These are phyloP conservation scores for Lasioglossum villosulum DNA, from an alignment of 2,888 invertebrate species.

Conservation along the genomic window DNA sequence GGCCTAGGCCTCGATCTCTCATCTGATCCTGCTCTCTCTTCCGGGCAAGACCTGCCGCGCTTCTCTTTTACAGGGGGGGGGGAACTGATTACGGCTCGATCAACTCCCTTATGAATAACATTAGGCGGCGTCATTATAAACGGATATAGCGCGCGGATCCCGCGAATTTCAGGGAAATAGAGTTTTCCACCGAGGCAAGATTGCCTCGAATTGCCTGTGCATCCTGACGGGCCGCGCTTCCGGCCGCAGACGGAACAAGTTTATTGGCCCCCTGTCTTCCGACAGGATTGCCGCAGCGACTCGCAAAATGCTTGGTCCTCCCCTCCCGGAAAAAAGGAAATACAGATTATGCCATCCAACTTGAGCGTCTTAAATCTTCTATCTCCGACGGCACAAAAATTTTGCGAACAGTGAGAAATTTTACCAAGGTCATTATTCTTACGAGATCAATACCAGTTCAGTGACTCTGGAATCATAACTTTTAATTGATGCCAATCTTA, in stretches of 20 bases:
- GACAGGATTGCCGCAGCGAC: background rate
- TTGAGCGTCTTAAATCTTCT: background rate
- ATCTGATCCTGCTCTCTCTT: background rate
- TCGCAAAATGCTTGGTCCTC: background rate
- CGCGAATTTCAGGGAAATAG: constrained; percentile 30
- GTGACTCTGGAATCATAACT: background rate
- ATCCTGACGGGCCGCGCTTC: background rate
- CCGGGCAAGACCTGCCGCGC: background rate
- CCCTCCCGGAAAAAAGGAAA: background rate
- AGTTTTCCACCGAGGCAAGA: constrained; percentile 11
- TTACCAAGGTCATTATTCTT: background rate
- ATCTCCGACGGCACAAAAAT: background rate
- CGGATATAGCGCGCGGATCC: constrained; percentile 26
- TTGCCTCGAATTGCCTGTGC: constrained; percentile 16
- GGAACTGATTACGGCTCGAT: constrained; percentile 45
- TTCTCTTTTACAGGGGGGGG: background rate
- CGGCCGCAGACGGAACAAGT: background rate
- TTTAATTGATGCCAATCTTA: background rate
- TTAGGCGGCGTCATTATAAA: constrained; percentile 46
- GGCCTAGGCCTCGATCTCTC: background rate
- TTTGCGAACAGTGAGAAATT: background rate
- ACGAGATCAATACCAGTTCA: background rate
- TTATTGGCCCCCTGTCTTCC: constrained; percentile 9
- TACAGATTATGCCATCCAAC: background rate
- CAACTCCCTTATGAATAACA: constrained; percentile 43